These are phyloP conservation scores for Otolemur garnettii DNA, from an alignment of 2,113 vertebrate genomes.

Conservation along the genomic window DNA sequence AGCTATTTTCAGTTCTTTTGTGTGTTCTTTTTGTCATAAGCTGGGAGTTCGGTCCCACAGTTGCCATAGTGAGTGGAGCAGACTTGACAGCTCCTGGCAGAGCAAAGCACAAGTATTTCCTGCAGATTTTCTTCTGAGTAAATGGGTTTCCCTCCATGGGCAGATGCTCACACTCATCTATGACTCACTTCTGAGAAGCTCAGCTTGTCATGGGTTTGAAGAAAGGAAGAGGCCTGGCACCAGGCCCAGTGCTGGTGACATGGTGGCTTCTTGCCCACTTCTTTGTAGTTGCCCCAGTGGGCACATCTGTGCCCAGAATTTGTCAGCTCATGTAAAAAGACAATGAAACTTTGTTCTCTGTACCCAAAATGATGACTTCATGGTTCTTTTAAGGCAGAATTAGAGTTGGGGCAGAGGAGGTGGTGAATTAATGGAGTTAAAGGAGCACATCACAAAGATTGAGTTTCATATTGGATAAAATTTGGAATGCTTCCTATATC, in stretches of 20 bases:
- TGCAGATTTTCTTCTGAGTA: background rate
- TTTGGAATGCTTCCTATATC: slow-evolving; percentile 59
- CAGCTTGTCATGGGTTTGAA: background rate
- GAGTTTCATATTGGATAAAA: slow-evolving; percentile 27
- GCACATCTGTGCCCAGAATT: slow-evolving; percentile 75
- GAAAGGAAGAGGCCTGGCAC: slow-evolving; percentile 27
- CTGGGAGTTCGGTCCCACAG: background rate
- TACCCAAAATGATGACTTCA: slow-evolving; percentile 75
- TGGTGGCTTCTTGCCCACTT: slow-evolving; percentile 54
- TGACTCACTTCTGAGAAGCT: slow-evolving; percentile 47
- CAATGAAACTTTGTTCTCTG: slow-evolving; percentile 72
- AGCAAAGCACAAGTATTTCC: background rate
- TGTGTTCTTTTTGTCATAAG: background rate
- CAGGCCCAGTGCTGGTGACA: slow-evolving; percentile 49
- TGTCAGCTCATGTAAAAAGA: slow-evolving; percentile 58
- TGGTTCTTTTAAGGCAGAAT: slow-evolving; percentile 53
- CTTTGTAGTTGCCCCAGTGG: slow-evolving; percentile 46
- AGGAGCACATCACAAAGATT: background rate
- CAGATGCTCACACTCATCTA: background rate
- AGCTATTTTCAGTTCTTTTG: background rate
- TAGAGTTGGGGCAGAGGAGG: slow-evolving; percentile 18
- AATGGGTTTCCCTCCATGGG: background rate
- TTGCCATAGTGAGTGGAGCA: background rate
- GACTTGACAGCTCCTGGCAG: slow-evolving; percentile 5
- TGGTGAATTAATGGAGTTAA: slow-evolving; percentile 33